Evolutionary conservation across 2,888 invertebrate genomes (phyloP).

Genomic region (Nycteola revayana): DNA sequence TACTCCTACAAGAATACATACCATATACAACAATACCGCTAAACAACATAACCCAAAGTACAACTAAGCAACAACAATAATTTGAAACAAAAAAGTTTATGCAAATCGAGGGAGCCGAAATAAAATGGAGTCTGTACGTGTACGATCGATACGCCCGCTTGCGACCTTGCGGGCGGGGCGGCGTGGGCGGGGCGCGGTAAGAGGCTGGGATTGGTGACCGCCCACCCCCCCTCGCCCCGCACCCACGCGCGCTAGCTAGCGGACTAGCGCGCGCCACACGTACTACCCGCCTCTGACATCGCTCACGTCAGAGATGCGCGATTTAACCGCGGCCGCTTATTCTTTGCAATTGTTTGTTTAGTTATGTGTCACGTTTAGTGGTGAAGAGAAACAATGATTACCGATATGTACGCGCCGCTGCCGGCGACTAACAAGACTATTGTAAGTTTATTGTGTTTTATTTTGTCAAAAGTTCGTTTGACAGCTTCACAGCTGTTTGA

Average conservation of each 20-base stretch:
- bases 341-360: conserved; percentile 29
- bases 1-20: neutral
- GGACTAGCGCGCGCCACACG: conserved; percentile 33
- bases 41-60: conserved; percentile 4
- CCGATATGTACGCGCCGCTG: conserved; percentile 76
- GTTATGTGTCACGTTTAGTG: conserved; percentile 48
- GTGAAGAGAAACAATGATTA: conserved; percentile 56
- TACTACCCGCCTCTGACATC: conserved; percentile 36
- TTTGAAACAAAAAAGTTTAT: conserved; percentile 76
- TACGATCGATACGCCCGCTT: conserved; percentile 74
- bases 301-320: conserved; percentile 45
- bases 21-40: too few species aligned
- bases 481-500: conserved; percentile 28
- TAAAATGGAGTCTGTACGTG: conserved; percentile 79
- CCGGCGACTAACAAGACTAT: conserved; percentile 70
- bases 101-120: conserved; percentile 77
- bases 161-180: conserved; percentile 76
- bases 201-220: conserved; percentile 70
- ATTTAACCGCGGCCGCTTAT: neutral
- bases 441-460: conserved; percentile 54
- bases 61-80: conserved; percentile 45
- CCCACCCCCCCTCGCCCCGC: conserved; percentile 43
- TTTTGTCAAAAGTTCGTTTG: conserved; percentile 22
- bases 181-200: conserved; percentile 69
- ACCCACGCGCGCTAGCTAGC: conserved; percentile 20